Conservation (phyloP, 2,113 vertebrate genomes). For the Monopterus albus region DNA sequence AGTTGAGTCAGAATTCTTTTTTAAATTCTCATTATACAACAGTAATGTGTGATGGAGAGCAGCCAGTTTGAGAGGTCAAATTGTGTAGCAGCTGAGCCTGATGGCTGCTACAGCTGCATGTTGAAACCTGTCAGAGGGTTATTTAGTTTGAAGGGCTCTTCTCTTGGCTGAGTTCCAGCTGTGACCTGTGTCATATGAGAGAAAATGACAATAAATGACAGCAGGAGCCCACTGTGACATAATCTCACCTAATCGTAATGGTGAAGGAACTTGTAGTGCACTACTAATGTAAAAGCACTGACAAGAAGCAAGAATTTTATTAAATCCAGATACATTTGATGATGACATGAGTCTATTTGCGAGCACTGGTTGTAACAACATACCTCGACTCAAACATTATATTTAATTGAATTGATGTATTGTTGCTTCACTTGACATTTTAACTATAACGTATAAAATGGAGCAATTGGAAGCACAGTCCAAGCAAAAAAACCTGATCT, state of each 20-base stretch:
- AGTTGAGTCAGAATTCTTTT: slow-evolving; percentile 28
- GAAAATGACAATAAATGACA: slow-evolving; percentile 41
- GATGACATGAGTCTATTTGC: no score
- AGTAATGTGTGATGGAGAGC: slow-evolving; percentile 52
- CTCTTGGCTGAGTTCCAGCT: slow-evolving; percentile 54
- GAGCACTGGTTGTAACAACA: no score
- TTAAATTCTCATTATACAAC: slow-evolving; percentile 54
- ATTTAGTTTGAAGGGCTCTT: slow-evolving; percentile 62
- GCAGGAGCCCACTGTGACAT: slow-evolving; percentile 20
- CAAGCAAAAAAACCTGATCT: no score
- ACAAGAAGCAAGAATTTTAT: not conserved
- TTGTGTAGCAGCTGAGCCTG: slow-evolving; percentile 56
- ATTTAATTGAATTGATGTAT: no score
- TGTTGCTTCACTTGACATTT: no score
- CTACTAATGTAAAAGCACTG: not conserved
- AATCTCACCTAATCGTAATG: not conserved
- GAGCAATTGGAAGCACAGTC: no score
- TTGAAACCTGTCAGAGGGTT: slow-evolving; percentile 46
- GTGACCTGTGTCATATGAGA: slow-evolving; percentile 41
- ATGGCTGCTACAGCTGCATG: slow-evolving; percentile 46
- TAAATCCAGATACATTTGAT: no score
- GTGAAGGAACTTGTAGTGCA: not conserved
- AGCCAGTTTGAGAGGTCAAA: slow-evolving; percentile 54
- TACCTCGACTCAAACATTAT: no score
- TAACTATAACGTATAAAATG: no score